Conservation (phyloP, 2,113 vertebrate genomes). For the Colinus virginianus region DNA sequence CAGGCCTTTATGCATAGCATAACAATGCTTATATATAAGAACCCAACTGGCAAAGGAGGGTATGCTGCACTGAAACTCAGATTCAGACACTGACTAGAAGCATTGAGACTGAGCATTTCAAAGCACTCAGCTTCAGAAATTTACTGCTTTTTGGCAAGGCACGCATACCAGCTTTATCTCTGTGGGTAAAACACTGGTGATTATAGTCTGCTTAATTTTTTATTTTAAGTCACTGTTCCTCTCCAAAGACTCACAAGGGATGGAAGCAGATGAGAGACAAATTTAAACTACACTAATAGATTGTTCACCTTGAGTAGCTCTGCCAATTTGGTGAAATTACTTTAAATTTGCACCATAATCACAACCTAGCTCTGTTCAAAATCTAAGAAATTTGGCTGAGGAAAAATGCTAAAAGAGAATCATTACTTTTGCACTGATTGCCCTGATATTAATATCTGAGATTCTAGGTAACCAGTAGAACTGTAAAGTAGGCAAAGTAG, state of each 20-base stretch:
- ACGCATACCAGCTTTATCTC: background rate
- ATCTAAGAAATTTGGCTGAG: background rate
- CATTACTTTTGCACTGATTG: background rate
- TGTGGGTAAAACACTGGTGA: background rate
- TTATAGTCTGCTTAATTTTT: background rate
- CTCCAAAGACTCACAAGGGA: background rate
- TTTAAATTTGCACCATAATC: background rate
- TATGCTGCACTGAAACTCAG: background rate
- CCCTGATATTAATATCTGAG: background rate
- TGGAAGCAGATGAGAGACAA: background rate
- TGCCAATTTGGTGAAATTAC: background rate
- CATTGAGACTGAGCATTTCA: background rate
- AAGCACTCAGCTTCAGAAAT: background rate
- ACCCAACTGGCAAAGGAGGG: background rate
- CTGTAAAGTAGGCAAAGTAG: background rate
- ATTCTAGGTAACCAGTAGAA: background rate
- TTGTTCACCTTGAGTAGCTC: background rate
- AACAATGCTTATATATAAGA: conserved; percentile 18
- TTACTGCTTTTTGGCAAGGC: background rate
- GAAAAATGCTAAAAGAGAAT: background rate
- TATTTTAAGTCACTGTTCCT: background rate
- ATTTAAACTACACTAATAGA: background rate
- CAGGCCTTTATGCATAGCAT: background rate
- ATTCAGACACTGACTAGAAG: background rate
- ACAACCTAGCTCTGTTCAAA: background rate